Base-by-base conservation (phyloP, 2,888 invertebrate species). In the Hedychridium roseum region DNA sequence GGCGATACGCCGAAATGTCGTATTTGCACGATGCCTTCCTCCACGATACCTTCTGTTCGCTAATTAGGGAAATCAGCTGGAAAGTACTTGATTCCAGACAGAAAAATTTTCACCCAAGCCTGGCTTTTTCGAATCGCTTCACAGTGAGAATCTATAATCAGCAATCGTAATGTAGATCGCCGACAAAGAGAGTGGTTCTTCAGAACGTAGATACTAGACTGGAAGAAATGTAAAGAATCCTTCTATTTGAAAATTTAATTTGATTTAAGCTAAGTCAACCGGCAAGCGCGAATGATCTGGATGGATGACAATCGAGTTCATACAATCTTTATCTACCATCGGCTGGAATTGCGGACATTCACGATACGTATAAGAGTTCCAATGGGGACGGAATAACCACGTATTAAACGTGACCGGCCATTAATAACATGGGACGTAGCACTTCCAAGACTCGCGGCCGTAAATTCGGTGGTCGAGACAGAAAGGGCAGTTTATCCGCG, bases 371-470 rank as follows among this genome's bases (percentile, higher is more conserved):
- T 11, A 47, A 43, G 47, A 32, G 41, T 42, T 41, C 43, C 47
- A 45, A 18, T 27, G 26, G 23, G 32, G 28, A 41, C 40, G 31
- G 40, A 36, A 15, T 14, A 26, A 40, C 28, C 37, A 40, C 37
- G 46, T 40, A 38, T 54, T 51, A 51, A 48, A 47, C 35, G 51
- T 41, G 37, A 30, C 27, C 41, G 31, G 47, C 44, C 54, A 54
- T 54, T 54, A 51, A 54, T 54, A 51, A 54, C 38, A 26, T 30
- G 32, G 38, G 44, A 38, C 54, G 42, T 54, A 39, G 44, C 47
- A 54, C 47, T 44, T 54, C 40, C 44, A 41, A 47, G 43, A 39
- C 30, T 42, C 42, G 44, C 54, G 39, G 27, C 44, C 36, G 51
- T 54, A 54, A 54, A 54, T 54, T 51, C 43, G 31, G 27, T 26